Percentiles rank a stretch among this genome's conserved stretches.
These are phyloP conservation scores for Branchinecta lindahli DNA, from an alignment of 1,140 invertebrate species.

Conservation along the genomic window DNA sequence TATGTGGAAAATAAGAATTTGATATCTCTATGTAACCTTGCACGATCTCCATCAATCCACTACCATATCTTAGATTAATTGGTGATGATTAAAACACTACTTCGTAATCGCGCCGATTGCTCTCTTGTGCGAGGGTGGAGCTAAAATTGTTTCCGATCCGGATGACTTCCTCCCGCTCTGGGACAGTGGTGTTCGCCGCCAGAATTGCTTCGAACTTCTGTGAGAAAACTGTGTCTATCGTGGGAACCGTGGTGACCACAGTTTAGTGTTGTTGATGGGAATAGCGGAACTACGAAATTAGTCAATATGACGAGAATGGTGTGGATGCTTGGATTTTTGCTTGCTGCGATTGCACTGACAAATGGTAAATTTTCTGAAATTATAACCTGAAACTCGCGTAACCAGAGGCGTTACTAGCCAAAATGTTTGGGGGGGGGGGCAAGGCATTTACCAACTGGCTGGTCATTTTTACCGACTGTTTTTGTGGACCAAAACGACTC, in stretches of 20 bases:
- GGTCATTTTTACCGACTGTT: no score
- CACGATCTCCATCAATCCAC: no score
- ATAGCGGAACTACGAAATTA: neutral
- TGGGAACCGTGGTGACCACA: neutral
- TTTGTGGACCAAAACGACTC: no score
- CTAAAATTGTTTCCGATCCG: conserved; percentile 1
- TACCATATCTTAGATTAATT: no score
- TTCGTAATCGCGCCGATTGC: no score
- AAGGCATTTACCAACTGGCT: no score
- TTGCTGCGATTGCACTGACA: neutral
- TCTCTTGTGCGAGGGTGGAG: neutral
- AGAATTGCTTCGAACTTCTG: neutral
- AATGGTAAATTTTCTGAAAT: neutral
- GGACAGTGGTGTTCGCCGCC: neutral
- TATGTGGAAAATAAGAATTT: no score
- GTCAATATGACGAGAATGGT: neutral
- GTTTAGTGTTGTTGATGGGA: neutral
- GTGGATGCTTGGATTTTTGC: neutral
- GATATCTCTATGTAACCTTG: no score
- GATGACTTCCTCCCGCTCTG: neutral
- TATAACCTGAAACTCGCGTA: no score
- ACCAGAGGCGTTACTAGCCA: no score
- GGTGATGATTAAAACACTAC: no score
- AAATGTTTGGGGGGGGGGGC: no score
- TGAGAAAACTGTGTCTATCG: neutral